Percentiles rank a stretch among this genome's conserved stretches.
Evolutionary conservation across 2,888 invertebrate genomes (phyloP).

Genomic region (Cordylochernes scorpioides): DNA sequence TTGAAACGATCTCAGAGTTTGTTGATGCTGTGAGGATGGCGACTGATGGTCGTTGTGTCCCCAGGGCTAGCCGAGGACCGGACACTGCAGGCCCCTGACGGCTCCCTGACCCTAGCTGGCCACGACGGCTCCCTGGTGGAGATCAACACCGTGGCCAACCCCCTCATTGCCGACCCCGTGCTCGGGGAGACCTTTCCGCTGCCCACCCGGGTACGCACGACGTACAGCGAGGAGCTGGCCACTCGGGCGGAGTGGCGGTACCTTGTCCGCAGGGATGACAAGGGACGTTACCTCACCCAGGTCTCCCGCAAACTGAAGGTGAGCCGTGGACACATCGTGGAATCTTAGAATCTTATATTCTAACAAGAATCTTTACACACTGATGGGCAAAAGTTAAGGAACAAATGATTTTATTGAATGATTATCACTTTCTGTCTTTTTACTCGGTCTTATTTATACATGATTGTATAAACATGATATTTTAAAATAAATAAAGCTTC

Average conservation of each 20-base stretch:
- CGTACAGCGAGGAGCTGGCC: conserved; percentile 16
- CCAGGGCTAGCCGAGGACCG: conserved; percentile 10
- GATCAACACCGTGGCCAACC: conserved; percentile 13
- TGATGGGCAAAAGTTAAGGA: no score
- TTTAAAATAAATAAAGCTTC: no score
- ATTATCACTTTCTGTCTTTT: no score
- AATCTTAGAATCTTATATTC: no score
- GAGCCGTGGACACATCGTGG: neutral
- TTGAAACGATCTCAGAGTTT: no score
- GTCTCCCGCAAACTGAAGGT: conserved; percentile 11
- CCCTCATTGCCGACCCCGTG: conserved; percentile 12
- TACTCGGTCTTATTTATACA: no score
- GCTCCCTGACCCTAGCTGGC: conserved; percentile 8
- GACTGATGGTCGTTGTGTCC: no score
- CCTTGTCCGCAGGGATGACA: conserved; percentile 18
- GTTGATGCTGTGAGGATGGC: no score
- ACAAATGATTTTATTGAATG: no score
- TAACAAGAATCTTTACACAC: no score
- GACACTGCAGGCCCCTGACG: conserved; percentile 10
- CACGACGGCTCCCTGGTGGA: conserved; percentile 11
- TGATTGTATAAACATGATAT: no score
- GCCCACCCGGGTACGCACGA: conserved; percentile 10
- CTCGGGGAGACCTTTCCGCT: conserved; percentile 13
- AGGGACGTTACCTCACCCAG: conserved; percentile 9
- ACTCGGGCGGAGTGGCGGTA: conserved; percentile 24